These are phyloP conservation scores for Fratercula arctica DNA, from an alignment of 2,797 vertebrate genomes.

Conservation along the genomic window DNA sequence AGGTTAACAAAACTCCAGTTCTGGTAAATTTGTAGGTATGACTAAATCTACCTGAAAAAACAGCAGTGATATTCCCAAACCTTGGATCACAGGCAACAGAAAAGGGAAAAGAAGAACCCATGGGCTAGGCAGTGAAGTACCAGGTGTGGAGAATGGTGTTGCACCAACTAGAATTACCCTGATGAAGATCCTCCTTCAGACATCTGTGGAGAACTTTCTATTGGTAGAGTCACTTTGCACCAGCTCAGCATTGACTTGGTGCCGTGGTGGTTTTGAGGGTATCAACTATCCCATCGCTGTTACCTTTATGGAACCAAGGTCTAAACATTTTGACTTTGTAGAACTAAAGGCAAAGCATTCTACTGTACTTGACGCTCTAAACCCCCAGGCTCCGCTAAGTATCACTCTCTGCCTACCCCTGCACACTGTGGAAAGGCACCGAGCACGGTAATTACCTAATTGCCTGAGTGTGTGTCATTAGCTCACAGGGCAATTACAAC, in stretches of 20 bases:
- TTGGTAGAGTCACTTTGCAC: background rate
- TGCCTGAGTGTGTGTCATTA: background rate
- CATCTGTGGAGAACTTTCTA: background rate
- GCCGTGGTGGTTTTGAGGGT: background rate
- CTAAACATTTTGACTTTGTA: background rate
- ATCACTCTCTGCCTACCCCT: background rate
- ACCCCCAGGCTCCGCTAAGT: background rate
- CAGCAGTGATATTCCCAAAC: background rate
- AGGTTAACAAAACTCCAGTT: background rate
- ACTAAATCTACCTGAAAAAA: background rate
- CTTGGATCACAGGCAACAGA: background rate
- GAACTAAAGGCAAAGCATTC: background rate
- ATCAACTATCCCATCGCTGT: background rate
- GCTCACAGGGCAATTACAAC: slow-evolving; percentile 16
- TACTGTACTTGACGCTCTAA: background rate
- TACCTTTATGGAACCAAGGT: background rate
- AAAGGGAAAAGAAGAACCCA: background rate
- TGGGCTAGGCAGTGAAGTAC: background rate
- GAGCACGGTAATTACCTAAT: slow-evolving; percentile 14
- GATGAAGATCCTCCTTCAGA: background rate
- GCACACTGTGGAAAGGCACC: background rate
- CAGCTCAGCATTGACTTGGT: background rate
- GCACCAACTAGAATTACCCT: background rate
- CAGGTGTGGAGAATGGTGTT: background rate
- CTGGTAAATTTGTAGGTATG: background rate